phyloP scores from a whole-genome alignment of 2,888 invertebrate genomes.

The Altica lythri region DNA sequence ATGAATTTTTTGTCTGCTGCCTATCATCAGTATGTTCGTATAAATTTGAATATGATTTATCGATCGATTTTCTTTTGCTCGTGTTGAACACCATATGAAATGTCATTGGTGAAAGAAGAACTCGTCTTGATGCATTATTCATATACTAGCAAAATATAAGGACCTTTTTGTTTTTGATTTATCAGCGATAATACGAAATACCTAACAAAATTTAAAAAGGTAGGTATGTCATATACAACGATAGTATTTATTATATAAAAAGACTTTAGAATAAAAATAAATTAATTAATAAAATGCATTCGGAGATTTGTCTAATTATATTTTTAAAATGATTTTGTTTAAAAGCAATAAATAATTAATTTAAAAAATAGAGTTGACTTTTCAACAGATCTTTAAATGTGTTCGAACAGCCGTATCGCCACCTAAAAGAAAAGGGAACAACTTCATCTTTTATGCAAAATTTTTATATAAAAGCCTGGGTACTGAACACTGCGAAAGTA shows the following conservation, averaged over 20 bases:
- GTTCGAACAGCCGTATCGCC: neutral
- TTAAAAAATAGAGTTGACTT: no score
- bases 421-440: conserved; percentile 5
- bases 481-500: conserved; percentile 16
- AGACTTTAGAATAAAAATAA: no score
- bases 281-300: no score
- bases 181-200: neutral
- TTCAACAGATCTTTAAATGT: no score
- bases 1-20: no score
- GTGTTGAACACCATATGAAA: conserved; percentile 11
- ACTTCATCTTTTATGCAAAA: conserved; percentile 20
- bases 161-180: conserved; percentile 14
- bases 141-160: neutral
- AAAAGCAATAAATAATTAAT: no score
- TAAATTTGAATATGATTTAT: conserved; percentile 13
- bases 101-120: conserved; percentile 12
- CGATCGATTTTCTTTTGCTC: conserved; percentile 9
- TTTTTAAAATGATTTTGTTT: no score
- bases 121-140: conserved; percentile 12
- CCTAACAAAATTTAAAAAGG: no score
- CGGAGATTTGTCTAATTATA: no score
- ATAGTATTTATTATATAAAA: no score
- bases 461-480: conserved; percentile 15
- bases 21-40: neutral
- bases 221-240: no score